phyloP scores from a whole-genome alignment of 1,140 invertebrate species.

The Sesamia nonagrioides region DNA sequence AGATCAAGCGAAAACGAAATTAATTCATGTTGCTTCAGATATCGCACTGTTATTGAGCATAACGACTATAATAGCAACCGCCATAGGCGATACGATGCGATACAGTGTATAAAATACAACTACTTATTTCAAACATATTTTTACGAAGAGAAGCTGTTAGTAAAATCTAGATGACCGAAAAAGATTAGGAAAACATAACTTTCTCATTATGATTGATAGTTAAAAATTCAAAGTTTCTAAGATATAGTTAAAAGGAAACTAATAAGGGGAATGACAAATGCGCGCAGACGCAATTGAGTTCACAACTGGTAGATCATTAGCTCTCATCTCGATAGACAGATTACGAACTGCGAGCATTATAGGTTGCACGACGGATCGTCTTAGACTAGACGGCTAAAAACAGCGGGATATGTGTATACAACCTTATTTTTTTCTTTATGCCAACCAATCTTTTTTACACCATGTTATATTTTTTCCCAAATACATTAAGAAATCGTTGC shows the following conservation, averaged over 20 bases:
- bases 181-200: slow-evolving; percentile 43
- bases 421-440: no score
- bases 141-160: slow-evolving; percentile 37
- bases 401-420: slow-evolving; percentile 1
- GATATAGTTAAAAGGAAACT: neutral
- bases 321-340: slow-evolving; percentile 35
- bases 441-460: no score
- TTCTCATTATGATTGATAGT: slow-evolving; percentile 48
- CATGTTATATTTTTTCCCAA: no score
- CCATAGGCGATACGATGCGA: slow-evolving; percentile 9
- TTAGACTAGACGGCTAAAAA: neutral
- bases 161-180: slow-evolving; percentile 38
- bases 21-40: slow-evolving; percentile 17
- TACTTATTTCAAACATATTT: slow-evolving; percentile 44
- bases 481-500: no score
- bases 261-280: slow-evolving; percentile 43
- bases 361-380: neutral
- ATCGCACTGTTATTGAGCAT: slow-evolving; percentile 8
- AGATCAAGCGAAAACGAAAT: slow-evolving; percentile 17
- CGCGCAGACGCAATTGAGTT: slow-evolving; percentile 21
- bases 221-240: slow-evolving; percentile 25
- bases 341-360: slow-evolving; percentile 29
- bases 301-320: slow-evolving; percentile 37
- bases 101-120: slow-evolving; percentile 16
- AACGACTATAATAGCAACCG: slow-evolving; percentile 29